Evolutionary conservation across 23 tunicate species (phyloP).

Genomic region (Styela clava): DNA sequence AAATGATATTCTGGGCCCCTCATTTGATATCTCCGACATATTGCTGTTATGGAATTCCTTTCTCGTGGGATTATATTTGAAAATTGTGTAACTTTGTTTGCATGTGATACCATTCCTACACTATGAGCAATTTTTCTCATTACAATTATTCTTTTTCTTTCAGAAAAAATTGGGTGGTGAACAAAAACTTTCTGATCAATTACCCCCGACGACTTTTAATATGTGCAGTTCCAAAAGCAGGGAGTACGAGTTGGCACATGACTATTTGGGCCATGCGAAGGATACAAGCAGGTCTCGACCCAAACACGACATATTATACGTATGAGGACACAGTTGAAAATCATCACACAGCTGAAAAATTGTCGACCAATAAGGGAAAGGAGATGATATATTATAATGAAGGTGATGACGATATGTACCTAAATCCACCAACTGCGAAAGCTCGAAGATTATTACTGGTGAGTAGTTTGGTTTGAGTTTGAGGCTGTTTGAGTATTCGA

Average conservation of each 20-base stretch:
- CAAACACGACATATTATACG: slow-evolving; percentile 1
- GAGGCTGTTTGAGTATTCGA: neutral
- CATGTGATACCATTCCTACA: too few species aligned
- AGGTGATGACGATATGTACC: slow-evolving; percentile 15
- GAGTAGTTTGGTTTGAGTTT: too few species aligned
- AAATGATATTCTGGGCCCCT: too few species aligned
- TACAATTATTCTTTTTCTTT: neutral
- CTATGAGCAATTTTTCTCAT: too few species aligned
- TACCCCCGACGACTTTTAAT: slow-evolving; percentile 10
- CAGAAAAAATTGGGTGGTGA: slow-evolving; percentile 2
- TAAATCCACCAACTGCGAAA: slow-evolving; percentile 10
- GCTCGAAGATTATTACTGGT: slow-evolving; percentile 12
- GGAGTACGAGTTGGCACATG: slow-evolving; percentile 34
- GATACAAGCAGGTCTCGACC: slow-evolving; percentile 2
- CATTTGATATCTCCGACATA: too few species aligned
- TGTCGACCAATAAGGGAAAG: neutral
- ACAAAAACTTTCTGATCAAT: slow-evolving; percentile 11
- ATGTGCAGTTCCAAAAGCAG: slow-evolving; percentile 32
- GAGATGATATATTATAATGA: neutral
- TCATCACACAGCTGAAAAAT: neutral
- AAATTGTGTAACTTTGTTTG: too few species aligned
- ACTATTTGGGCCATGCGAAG: slow-evolving; percentile 23
- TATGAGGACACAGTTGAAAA: slow-evolving; percentile 4
- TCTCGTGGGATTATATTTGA: too few species aligned
- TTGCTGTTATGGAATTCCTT: too few species aligned